Evolutionary conservation across 2,113 vertebrate genomes (phyloP).

Genomic region (Thalassarche chlororhynchos): DNA sequence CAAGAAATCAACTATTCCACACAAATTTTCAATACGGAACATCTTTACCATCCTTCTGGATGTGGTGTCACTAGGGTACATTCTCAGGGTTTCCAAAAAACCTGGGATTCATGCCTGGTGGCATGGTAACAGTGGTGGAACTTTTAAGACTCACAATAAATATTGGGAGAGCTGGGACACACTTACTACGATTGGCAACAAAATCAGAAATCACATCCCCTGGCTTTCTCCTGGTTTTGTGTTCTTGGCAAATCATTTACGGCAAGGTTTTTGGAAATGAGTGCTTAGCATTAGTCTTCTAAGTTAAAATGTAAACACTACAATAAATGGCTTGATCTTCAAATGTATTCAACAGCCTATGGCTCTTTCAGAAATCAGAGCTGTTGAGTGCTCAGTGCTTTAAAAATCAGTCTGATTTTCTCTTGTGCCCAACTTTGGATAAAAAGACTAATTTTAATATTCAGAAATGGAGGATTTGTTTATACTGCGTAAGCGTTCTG

Average conservation of each 20-base stretch:
- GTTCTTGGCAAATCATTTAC: neutral
- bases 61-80: neutral
- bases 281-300: neutral
- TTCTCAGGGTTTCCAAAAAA: neutral
- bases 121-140: neutral
- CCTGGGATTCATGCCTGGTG: neutral
- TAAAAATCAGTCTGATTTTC: conserved; percentile 18
- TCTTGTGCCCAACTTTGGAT: neutral
- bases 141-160: neutral
- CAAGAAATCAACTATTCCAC: neutral
- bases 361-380: neutral
- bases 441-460: neutral
- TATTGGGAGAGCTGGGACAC: neutral
- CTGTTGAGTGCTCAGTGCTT: neutral
- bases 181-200: neutral
- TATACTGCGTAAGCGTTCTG: neutral
- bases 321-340: neutral
- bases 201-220: neutral
- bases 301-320: neutral
- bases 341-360: neutral
- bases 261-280: neutral
- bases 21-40: neutral
- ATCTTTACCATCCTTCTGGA: neutral
- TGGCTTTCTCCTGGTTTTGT: neutral
- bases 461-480: conserved; percentile 1